Base-by-base conservation (phyloP, 2,797 vertebrate genomes). In the Acanthurus leucopareius region DNA sequence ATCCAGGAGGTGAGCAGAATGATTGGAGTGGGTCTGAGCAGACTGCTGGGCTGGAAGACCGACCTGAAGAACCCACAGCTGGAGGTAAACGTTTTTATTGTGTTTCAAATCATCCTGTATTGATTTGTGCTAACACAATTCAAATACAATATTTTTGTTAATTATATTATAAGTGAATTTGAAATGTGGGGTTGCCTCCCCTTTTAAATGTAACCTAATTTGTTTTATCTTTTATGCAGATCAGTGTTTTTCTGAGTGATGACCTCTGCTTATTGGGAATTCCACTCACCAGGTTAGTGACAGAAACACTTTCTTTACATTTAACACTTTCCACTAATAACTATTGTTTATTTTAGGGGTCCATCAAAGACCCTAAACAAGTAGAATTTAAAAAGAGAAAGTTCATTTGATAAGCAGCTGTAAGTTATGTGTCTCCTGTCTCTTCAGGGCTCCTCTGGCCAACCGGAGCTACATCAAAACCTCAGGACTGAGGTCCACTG, bases 171-270 rank as follows among this genome's bases (percentile, higher is more conserved):
- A 10, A 42, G 20, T 32, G 52, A 58, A 54, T 5, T 64, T 56
- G 10, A 1, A 28, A 51, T 4, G 5, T 47, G 20, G 0, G 57
- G 64, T 51, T 54, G 5, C 4, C 16, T 59, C 10, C 54, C 5
- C 17, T 38, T 54, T 69, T 1, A 19, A 66, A 68, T 42, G 15
- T 32, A 14, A 14, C 13, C 5, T 38, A 17, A 0, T 47, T 15
- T 66, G 0, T 79, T 74, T 82, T 47, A 32, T 84, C 62, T 52
- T 71, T 67, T 42, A 84, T 93, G 79, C 88, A 98, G 98, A 87
- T 98, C 17, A 97, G 95, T 83, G 83, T 98, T 32, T 92, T 96
- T 90, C 91, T 98, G 82, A 98, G 93, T 88, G 96, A 98, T 45
- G 86, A 96, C 76, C 93, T 96, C 80, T 96, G 92, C 61, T 93